These are phyloP conservation scores for Cydia amplana DNA, from an alignment of 1,140 invertebrate species.

Conservation along the genomic window DNA sequence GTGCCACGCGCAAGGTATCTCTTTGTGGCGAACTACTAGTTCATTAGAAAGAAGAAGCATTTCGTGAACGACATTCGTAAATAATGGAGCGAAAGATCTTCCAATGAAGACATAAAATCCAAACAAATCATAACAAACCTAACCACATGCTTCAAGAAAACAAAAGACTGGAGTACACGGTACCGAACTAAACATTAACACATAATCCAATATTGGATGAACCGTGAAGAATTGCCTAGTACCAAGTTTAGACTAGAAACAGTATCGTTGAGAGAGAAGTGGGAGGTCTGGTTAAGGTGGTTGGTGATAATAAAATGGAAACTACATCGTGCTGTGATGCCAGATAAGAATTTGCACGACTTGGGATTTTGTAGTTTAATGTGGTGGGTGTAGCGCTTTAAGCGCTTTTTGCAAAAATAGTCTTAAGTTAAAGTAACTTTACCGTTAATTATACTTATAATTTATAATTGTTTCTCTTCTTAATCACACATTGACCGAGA, in stretches of 20 bases:
- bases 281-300: conserved; percentile 46
- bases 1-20: too few species aligned
- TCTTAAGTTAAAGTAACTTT: too few species aligned
- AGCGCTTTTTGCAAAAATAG: too few species aligned
- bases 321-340: conserved; percentile 58
- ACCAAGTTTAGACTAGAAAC: background rate
- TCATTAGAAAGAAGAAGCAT: too few species aligned
- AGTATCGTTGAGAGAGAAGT: conserved; percentile 30
- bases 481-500: too few species aligned
- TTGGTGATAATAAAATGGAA: conserved; percentile 49
- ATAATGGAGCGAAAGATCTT: background rate
- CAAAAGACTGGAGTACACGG: conserved; percentile 7
- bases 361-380: conserved; percentile 42
- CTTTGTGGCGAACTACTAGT: too few species aligned
- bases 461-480: too few species aligned
- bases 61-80: too few species aligned
- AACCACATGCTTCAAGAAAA: conserved; percentile 20
- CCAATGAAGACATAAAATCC: background rate
- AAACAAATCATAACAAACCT: conserved; percentile 2
- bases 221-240: background rate
- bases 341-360: conserved; percentile 68
- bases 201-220: background rate
- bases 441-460: too few species aligned
- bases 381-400: conserved; percentile 46
- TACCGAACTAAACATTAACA: conserved; percentile 17